phyloP scores from a whole-genome alignment of 2,888 invertebrate species.

The Argyra leucocephala region DNA sequence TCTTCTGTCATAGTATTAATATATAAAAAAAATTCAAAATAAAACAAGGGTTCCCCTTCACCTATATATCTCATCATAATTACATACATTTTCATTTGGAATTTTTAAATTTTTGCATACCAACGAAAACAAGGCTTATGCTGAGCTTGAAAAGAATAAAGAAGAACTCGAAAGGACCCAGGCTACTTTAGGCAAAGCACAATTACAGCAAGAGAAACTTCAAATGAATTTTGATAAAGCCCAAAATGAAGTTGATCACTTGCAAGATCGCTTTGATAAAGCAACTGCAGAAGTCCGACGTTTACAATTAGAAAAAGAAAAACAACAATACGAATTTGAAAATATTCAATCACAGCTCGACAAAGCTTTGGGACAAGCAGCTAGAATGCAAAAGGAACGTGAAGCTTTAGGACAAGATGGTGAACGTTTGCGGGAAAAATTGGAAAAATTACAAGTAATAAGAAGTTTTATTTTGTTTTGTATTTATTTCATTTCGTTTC shows the following conservation, averaged over 20 bases:
- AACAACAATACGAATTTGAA: constrained; percentile 81
- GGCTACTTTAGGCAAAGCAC: constrained; percentile 81
- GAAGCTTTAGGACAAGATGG: constrained; percentile 75
- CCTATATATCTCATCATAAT: too few relatives aligned
- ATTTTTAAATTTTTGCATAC: too few relatives aligned
- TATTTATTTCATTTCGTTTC: constrained; percentile 8
- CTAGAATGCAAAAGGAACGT: constrained; percentile 80
- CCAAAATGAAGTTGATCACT: constrained; percentile 80
- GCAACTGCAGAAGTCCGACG: constrained; percentile 70
- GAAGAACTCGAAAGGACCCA: constrained; percentile 84
- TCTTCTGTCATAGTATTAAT: too few relatives aligned
- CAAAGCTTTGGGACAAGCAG: constrained; percentile 78
- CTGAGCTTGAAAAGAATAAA: constrained; percentile 73
- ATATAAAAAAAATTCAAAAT: too few relatives aligned
- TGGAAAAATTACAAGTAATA: constrained; percentile 75
- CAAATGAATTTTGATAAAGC: constrained; percentile 81
- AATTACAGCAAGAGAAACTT: constrained; percentile 82
- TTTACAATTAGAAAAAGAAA: constrained; percentile 71
- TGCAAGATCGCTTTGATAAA: constrained; percentile 81
- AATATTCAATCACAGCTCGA: constrained; percentile 83
- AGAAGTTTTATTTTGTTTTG: constrained; percentile 7
- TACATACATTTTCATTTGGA: too few relatives aligned
- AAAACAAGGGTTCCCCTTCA: too few relatives aligned
- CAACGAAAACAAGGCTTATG: constrained; percentile 48
- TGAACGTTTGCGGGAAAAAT: constrained; percentile 78